These are phyloP conservation scores for Sparidentex hasta DNA, from an alignment of 2,797 vertebrate genomes.

Conservation along the genomic window DNA sequence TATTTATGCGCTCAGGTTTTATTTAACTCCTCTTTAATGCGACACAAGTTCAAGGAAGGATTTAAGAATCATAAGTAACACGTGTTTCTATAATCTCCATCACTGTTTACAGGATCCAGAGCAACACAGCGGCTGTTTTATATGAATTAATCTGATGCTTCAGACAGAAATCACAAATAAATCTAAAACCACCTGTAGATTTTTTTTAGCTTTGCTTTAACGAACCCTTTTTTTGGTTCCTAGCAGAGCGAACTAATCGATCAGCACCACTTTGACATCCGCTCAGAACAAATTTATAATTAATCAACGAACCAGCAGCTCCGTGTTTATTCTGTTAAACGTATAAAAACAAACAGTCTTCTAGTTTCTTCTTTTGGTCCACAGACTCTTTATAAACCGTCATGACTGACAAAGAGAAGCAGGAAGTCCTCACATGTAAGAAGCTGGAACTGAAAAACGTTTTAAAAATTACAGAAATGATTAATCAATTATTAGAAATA, in stretches of 20 bases:
- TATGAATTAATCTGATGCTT: not conserved
- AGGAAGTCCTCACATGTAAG: too few relatives aligned
- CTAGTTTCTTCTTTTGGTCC: too few relatives aligned
- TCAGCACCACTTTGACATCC: not conserved
- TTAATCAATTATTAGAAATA: too few relatives aligned
- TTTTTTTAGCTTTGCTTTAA: not conserved
- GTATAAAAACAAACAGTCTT: too few relatives aligned
- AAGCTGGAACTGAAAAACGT: too few relatives aligned
- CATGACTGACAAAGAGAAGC: too few relatives aligned
- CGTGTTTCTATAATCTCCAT: not conserved
- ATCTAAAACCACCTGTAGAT: too few relatives aligned
- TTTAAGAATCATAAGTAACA: not conserved
- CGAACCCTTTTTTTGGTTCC: not conserved
- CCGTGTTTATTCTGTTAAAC: too few relatives aligned
- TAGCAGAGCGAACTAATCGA: not conserved
- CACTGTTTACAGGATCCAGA: not conserved
- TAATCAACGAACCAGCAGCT: not conserved
- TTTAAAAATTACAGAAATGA: too few relatives aligned
- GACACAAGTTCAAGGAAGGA: not conserved
- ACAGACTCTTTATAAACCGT: too few relatives aligned
- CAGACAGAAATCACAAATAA: too few relatives aligned
- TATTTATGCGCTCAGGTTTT: not conserved
- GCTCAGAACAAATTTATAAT: not conserved
- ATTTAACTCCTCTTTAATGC: not conserved
- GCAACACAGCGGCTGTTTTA: not conserved